Base-by-base conservation (phyloP, 2,797 vertebrate species). In the Rhinichthys osculus region DNA sequence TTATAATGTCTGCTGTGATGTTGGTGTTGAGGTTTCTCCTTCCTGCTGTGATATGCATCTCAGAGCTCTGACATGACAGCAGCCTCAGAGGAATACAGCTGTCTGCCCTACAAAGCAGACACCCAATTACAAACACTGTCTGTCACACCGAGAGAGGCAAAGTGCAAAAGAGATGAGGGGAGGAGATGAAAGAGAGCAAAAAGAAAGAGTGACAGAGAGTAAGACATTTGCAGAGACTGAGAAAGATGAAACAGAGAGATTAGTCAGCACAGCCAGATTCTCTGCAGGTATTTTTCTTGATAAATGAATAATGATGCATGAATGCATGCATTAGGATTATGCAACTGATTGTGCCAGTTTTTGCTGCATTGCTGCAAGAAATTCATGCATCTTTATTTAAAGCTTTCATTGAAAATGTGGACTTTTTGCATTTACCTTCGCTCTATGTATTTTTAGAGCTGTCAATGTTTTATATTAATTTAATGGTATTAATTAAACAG, bases 91-190 rank as follows among this genome's bases (percentile, higher is more conserved):
- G 42, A 76, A 42, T 79, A 87, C 86, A 83, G 83, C 83, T 82
- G 73, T 85, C 83, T 85, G 74, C 71, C 83, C 83, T 74, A 67
- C 73, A 85, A 73, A 85, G 79, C 33, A 66, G 74, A 85, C 74
- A 30, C 69, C 47, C 83, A 74, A 89, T 88, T 85, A 88, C 73
- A 85, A 82, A 70, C 87, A 72, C 83, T 85, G 83, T 85, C 87
- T 84, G 59, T 82, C 88, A 82, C 73, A 30, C 73, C 70, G 47
- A 85, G 50, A 85, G 79, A 73, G 54, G 57, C 38, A 66, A 62
- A 85, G 67, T 54, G 30, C 42, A 79, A 76, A 82, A 82, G 76
- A 64, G 62, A 76, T 47, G 47, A 85, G n/a, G 64, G 21, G 52
- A 21, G 35, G 23, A 70, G 77, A 73, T 62, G 50, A 77, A 82